Evolutionary conservation across 2,797 vertebrate species (phyloP).

Genomic region (Hydrolagus colliei): DNA sequence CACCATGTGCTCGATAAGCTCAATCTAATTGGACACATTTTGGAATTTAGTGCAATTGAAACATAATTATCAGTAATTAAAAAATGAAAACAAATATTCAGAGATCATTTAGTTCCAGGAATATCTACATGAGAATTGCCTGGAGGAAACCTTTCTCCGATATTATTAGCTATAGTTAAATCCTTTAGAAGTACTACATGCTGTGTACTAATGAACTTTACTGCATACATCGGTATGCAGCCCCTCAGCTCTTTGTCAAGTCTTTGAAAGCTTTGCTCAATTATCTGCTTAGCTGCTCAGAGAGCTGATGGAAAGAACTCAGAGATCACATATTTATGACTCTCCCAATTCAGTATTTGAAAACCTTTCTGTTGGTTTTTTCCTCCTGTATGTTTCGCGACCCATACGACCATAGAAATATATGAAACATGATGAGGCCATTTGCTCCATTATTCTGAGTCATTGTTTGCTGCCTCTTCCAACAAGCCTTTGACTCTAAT

Average conservation of each 20-base stretch:
- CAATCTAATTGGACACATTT: too few species aligned
- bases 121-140: neutral
- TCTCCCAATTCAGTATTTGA: neutral
- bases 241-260: neutral
- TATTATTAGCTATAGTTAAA: neutral
- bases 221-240: neutral
- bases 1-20: too few species aligned
- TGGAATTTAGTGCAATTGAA: too few species aligned
- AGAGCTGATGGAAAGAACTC: neutral
- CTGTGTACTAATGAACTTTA: neutral
- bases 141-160: neutral
- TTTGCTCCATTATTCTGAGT: neutral
- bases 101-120: neutral
- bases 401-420: neutral
- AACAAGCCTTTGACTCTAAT: neutral
- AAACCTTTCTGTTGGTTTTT: neutral
- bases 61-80: neutral
- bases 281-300: neutral
- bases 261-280: neutral
- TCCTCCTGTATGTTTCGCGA: neutral
- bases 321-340: slow-evolving; percentile 4
- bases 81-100: neutral
- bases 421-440: neutral
- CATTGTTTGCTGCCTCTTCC: neutral
- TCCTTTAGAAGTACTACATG: neutral